These are phyloP conservation scores for Micromussa lordhowensis DNA, from an alignment of 92 coral and sea anemone species.

Conservation along the genomic window DNA sequence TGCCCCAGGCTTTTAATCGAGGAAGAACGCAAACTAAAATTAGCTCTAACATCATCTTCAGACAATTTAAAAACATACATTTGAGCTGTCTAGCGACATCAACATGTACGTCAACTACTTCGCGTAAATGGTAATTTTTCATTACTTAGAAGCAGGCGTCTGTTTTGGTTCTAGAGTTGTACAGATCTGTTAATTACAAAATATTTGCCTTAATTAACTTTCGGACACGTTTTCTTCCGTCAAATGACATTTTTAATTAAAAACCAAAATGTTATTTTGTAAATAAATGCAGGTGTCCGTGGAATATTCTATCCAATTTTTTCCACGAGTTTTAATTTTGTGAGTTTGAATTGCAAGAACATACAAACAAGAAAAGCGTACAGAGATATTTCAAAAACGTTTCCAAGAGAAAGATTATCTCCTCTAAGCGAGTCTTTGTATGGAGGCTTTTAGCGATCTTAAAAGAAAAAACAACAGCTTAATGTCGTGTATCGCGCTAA, in stretches of 20 bases:
- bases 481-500: neutral
- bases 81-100: no score
- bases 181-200: neutral
- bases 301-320: neutral
- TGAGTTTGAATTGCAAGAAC: neutral
- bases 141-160: neutral
- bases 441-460: neutral
- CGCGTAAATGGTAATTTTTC: neutral
- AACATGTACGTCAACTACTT: neutral
- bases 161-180: neutral
- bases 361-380: neutral
- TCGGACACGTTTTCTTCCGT: neutral
- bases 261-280: neutral
- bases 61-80: no score
- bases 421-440: neutral
- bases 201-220: neutral
- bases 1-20: no score
- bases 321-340: neutral
- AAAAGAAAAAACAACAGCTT: no score
- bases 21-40: no score
- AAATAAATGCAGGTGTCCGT: conserved; percentile 6
- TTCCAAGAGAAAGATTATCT: neutral
- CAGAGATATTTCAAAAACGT: neutral
- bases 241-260: neutral
- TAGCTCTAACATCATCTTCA: no score